Evolutionary conservation across 2,113 vertebrate genomes (phyloP).

Genomic region (Pedionomus torquatus): DNA sequence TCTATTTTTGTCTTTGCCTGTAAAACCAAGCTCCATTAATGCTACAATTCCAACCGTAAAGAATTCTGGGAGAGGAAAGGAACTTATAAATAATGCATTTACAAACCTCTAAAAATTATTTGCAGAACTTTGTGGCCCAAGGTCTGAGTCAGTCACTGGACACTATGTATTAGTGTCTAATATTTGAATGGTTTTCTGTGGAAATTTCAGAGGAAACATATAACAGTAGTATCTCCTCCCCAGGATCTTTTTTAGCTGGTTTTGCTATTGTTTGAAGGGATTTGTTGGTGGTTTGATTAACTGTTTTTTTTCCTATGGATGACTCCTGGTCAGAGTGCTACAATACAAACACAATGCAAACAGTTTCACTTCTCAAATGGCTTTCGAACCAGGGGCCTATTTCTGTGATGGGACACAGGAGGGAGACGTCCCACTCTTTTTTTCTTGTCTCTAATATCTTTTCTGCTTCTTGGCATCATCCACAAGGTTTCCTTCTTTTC

Average conservation of each 20-base stretch:
- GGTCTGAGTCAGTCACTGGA: not conserved
- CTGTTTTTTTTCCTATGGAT: not conserved
- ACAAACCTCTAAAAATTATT: not conserved
- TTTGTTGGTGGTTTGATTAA: not conserved
- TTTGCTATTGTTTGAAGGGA: not conserved
- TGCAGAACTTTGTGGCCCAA: not conserved
- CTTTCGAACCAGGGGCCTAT: not conserved
- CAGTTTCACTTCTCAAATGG: not conserved
- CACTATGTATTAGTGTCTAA: not conserved
- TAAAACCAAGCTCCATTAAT: constrained; percentile 29
- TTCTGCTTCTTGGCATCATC: not conserved
- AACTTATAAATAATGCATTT: constrained; percentile 21
- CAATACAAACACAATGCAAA: not conserved
- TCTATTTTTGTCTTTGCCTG: constrained; percentile 28
- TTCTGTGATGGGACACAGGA: not conserved
- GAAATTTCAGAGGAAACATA: not conserved
- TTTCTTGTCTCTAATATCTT: not conserved
- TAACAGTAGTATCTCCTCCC: not conserved
- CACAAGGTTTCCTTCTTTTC: not conserved
- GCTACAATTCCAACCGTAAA: not conserved
- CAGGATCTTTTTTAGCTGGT: not conserved
- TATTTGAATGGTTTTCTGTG: not conserved
- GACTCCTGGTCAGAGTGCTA: not conserved
- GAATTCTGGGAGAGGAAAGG: not conserved
- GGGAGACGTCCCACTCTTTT: not conserved